A percentile compares a stretch with the other conserved stretches of the same genome.
These are phyloP conservation scores for Synergus gifuensis DNA, from an alignment of 2,888 invertebrate species.

Conservation along the genomic window DNA sequence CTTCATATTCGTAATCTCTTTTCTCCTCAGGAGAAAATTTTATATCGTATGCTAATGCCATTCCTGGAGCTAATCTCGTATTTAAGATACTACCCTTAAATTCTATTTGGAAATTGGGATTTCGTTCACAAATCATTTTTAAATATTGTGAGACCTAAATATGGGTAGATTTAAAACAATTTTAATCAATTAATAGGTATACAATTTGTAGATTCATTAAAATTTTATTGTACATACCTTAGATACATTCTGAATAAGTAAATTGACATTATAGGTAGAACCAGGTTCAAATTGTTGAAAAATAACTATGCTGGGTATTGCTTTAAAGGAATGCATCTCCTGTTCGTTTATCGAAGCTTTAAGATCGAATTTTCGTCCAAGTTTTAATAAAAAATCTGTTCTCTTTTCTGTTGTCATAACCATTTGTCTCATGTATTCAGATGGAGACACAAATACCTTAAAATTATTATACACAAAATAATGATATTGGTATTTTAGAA, in stretches of 20 bases:
- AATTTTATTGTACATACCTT: conserved; percentile 76
- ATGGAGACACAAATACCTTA: conserved; percentile 57
- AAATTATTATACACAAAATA: background rate
- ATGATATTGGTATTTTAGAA: too few species aligned
- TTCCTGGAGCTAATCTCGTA: conserved; percentile 85
- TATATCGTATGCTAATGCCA: conserved; percentile 81
- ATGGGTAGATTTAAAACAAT: conserved; percentile 31
- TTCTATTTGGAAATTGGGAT: conserved; percentile 79
- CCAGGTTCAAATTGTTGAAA: conserved; percentile 82
- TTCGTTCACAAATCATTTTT: conserved; percentile 78
- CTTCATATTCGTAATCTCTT: conserved; percentile 80
- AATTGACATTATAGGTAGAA: conserved; percentile 78
- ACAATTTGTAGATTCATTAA: background rate
- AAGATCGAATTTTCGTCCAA: conserved; percentile 38
- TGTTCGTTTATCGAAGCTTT: conserved; percentile 38
- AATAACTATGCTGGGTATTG: conserved; percentile 79
- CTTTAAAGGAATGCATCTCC: conserved; percentile 6
- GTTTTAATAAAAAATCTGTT: conserved; percentile 55
- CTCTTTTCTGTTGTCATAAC: conserved; percentile 63
- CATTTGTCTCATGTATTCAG: conserved; percentile 66
- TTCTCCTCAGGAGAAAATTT: conserved; percentile 82
- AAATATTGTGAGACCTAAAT: conserved; percentile 79
- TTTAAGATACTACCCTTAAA: conserved; percentile 76
- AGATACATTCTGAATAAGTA: conserved; percentile 81
- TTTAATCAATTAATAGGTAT: background rate